These are phyloP conservation scores for Bradypodion pumilum DNA, from an alignment of 2,797 vertebrate genomes.

Conservation along the genomic window DNA sequence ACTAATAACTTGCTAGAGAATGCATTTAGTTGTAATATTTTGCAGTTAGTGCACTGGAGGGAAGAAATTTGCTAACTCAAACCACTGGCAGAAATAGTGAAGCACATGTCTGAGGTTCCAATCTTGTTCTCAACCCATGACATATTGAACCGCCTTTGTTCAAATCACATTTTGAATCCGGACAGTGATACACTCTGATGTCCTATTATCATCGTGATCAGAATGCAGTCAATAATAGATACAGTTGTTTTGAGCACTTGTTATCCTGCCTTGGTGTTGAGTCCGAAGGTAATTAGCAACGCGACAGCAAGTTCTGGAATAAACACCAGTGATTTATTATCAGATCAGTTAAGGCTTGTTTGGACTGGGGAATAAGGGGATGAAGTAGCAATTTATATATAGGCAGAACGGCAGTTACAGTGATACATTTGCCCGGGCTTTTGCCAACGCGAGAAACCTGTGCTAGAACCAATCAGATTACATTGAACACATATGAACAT, in stretches of 20 bases:
- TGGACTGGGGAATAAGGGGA: too few relatives aligned
- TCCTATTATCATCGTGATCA: not conserved
- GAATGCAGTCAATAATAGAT: not conserved
- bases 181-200: not conserved
- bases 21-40: constrained; percentile 32
- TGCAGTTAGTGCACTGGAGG: constrained; percentile 19
- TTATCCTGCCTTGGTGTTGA: not conserved
- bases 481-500: too few relatives aligned
- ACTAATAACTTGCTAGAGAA: constrained; percentile 58
- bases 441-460: too few relatives aligned
- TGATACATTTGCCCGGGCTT: too few relatives aligned
- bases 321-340: too few relatives aligned
- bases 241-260: not conserved
- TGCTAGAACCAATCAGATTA: too few relatives aligned
- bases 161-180: not conserved
- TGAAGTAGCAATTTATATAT: too few relatives aligned
- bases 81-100: not conserved
- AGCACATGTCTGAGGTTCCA: not conserved
- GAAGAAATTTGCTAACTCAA: not conserved
- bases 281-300: too few relatives aligned
- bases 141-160: not conserved
- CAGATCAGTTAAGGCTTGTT: too few relatives aligned
- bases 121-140: not conserved
- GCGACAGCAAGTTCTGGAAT: too few relatives aligned
- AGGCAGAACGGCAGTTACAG: too few relatives aligned